Evolutionary conservation across 2,113 vertebrate genomes (phyloP).

Genomic region (Xiphophorus couchianus): DNA sequence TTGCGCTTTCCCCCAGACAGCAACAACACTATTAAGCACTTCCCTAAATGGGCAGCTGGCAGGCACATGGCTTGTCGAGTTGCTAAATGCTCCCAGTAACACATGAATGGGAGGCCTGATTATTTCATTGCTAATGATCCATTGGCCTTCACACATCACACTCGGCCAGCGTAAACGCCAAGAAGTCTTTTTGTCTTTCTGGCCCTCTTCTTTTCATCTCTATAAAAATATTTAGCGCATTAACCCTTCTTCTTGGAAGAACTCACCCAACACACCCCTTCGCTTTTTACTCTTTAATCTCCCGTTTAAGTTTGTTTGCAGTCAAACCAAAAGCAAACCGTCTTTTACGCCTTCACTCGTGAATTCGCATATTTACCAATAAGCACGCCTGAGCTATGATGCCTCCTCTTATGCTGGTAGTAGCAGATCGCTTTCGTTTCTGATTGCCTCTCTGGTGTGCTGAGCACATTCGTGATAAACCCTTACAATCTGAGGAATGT

Average conservation of each 20-base stretch:
- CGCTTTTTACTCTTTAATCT: background rate
- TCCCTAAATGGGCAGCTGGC: conserved; percentile 70
- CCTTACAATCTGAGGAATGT: conserved; percentile 53
- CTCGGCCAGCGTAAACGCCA: conserved; percentile 30
- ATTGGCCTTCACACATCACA: conserved; percentile 40
- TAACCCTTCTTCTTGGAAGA: background rate
- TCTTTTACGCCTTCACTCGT: conserved; percentile 2
- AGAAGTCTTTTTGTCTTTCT: conserved; percentile 13
- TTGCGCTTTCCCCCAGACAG: conserved; percentile 38
- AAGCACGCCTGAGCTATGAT: conserved; percentile 45
- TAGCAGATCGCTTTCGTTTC: conserved; percentile 9
- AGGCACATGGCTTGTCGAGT: conserved; percentile 47
- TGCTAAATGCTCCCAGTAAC: conserved; percentile 52
- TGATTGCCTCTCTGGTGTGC: conserved; percentile 50
- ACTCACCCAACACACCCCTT: background rate
- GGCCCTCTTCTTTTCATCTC: background rate
- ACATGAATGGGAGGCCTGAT: conserved; percentile 70
- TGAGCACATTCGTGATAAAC: conserved; percentile 50
- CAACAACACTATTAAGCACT: conserved; percentile 56
- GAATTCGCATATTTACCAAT: conserved; percentile 33
- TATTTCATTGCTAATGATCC: conserved; percentile 70
- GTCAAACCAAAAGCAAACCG: conserved; percentile 21
- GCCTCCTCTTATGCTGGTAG: conserved; percentile 35
- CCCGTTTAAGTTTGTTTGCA: conserved; percentile 1
- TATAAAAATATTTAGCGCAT: background rate